Conservation (phyloP, 2,888 invertebrate species). For the Matsumyia berberina region DNA sequence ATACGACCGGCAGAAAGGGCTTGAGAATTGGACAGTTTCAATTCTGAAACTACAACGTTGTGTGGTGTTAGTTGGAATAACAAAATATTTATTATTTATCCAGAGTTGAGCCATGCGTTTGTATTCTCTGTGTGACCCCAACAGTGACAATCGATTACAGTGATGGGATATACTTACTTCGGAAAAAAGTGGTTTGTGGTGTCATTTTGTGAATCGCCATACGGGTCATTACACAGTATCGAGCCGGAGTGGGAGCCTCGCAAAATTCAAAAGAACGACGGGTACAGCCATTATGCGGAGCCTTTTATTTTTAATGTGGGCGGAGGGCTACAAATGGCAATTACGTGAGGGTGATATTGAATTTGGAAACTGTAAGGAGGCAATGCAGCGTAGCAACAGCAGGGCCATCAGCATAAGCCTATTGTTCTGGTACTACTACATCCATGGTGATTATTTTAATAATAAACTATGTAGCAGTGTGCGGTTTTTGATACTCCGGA, state of each 20-base stretch:
- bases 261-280: neutral
- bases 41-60: slow-evolving; percentile 22
- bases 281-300: slow-evolving; percentile 19
- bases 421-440: slow-evolving; percentile 1
- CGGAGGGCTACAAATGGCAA: slow-evolving; percentile 31
- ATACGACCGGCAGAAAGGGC: neutral
- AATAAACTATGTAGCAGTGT: slow-evolving; percentile 55
- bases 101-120: neutral
- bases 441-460: slow-evolving; percentile 62
- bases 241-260: no score
- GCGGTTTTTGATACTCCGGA: slow-evolving; percentile 48
- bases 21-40: slow-evolving; percentile 40
- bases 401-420: slow-evolving; percentile 25
- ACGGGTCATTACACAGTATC: slow-evolving; percentile 17
- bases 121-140: slow-evolving; percentile 17
- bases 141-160: slow-evolving; percentile 60
- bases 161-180: slow-evolving; percentile 11
- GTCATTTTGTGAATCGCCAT: slow-evolving; percentile 8
- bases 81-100: slow-evolving; percentile 15
- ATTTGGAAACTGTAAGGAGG: slow-evolving; percentile 41
- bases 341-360: slow-evolving; percentile 56
- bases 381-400: slow-evolving; percentile 11
- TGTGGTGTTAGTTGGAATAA: slow-evolving; percentile 16
- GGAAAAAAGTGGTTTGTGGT: slow-evolving; percentile 41
- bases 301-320: slow-evolving; percentile 24